Percentiles rank a stretch among this genome's conserved stretches.
Evolutionary conservation across 1,140 invertebrate genomes (phyloP).

Genomic region (Triops cancriformis): DNA sequence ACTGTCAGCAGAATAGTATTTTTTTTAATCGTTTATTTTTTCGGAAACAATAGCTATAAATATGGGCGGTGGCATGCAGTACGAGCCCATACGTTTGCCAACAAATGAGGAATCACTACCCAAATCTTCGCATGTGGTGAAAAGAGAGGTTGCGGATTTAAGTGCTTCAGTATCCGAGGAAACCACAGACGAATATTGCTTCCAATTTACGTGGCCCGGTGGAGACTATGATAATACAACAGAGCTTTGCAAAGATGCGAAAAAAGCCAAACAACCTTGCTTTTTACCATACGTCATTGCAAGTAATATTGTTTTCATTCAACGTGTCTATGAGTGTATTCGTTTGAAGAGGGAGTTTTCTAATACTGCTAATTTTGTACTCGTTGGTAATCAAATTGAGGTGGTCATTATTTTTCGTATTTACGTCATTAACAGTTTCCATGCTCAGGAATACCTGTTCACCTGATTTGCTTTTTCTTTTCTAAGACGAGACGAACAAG

Average conservation of each 20-base stretch:
- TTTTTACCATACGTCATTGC: background rate
- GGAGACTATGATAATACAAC: background rate
- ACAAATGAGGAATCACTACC: background rate
- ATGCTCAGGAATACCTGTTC: too few species aligned
- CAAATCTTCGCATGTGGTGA: background rate
- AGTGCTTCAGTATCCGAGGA: background rate
- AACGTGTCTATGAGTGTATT: too few species aligned
- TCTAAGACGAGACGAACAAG: background rate
- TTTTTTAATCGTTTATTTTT: background rate
- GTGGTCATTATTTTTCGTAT: too few species aligned
- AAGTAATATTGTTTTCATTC: too few species aligned
- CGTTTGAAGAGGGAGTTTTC: too few species aligned
- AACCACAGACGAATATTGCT: background rate
- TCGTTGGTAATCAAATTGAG: too few species aligned
- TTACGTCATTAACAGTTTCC: too few species aligned
- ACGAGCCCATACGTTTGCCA: background rate
- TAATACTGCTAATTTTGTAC: too few species aligned
- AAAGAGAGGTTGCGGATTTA: background rate
- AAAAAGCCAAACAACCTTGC: background rate
- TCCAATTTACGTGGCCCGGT: background rate
- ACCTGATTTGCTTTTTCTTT: background rate
- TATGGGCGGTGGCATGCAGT: background rate
- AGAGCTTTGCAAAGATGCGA: background rate
- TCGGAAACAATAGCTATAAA: background rate
- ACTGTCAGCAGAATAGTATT: too few species aligned